Conservation (phyloP, 2,888 invertebrate species). For the Aleiodes leptofemur region DNA sequence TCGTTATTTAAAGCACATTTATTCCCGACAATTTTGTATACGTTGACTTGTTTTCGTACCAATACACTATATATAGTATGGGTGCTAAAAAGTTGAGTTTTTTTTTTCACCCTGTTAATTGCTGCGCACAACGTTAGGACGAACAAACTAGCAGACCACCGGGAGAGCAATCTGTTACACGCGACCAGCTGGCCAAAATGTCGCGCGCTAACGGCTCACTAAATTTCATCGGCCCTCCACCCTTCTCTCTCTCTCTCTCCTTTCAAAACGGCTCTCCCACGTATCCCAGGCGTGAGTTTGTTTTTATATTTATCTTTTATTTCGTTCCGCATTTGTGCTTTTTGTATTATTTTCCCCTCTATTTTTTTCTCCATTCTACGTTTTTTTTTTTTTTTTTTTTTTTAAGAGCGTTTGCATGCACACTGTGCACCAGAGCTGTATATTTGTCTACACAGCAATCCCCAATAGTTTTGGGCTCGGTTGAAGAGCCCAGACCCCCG, state of each 20-base stretch:
- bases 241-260: conserved; percentile 9
- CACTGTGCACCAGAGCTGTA: conserved; percentile 29
- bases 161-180: conserved; percentile 60
- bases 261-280: conserved; percentile 35
- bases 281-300: conserved; percentile 17
- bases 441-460: conserved; percentile 42
- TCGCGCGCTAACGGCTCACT: conserved; percentile 66
- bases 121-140: conserved; percentile 52
- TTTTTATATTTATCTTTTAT: conserved; percentile 58
- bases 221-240: conserved; percentile 60
- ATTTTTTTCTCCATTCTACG: not conserved
- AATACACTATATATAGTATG: conserved; percentile 1
- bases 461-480: conserved; percentile 30
- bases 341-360: conserved; percentile 26
- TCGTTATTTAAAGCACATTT: not conserved
- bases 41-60: conserved; percentile 28
- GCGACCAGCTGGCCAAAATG: conserved; percentile 64
- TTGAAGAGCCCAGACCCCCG: conserved; percentile 1
- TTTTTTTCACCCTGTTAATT: conserved; percentile 45
- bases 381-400: conserved; percentile 12
- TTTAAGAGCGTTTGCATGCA: conserved; percentile 17
- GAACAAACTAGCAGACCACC: conserved; percentile 46
- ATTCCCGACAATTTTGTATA: conserved; percentile 27
- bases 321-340: conserved; percentile 45
- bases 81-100: not conserved